Base-by-base conservation (phyloP, 1,140 invertebrate species). In the Lucilia cuprina region DNA sequence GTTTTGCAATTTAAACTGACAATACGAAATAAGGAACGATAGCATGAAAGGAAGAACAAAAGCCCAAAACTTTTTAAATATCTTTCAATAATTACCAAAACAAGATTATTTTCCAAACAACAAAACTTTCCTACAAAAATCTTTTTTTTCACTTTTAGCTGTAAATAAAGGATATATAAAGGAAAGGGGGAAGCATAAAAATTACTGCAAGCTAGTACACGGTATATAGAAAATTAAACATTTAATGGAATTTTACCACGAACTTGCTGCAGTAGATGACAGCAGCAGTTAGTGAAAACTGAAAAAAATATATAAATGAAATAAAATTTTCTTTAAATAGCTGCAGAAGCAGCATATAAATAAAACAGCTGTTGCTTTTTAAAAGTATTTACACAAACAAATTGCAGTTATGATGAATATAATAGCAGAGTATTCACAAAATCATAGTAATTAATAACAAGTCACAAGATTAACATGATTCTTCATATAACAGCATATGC, bases 51-150 rank as follows among this genome's bases (percentile, higher is more conserved):
- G 19, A n/a, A 21, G 21, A 10, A 41, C 5, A 7, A 41, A 41
- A 41, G 7, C 41, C 41, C 41, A 41, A 70, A 65, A 70, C 65
- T 70, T 70, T 70, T 25, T 70, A 70, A 70, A 70, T 25, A 70
- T 70, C 19, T 70, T 70, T 70, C 65, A 70, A 70, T 70, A 70
- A 70, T 70, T 70, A 70, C 65, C 65, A 70, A 70, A 70, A 70
- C 65, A 70, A 70, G 65, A 70, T 70, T 70, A 70, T 70, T 60
- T 60, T 60, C 7, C 13, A 17, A 70, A 70, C 65, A 25, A 21
- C 21, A 70, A 70, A 70, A 21, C 65, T 70, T 70, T 10, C n/a
- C 8, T n/a, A 19, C 65, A 70, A 55, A 2, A 2, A 2, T n/a
- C 55, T 60, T 60, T 17, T 60, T n/a, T 60, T 17, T n/a, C 14